phyloP scores from a whole-genome alignment of 2,888 invertebrate species.

The Caenorhabditis parvicauda region DNA sequence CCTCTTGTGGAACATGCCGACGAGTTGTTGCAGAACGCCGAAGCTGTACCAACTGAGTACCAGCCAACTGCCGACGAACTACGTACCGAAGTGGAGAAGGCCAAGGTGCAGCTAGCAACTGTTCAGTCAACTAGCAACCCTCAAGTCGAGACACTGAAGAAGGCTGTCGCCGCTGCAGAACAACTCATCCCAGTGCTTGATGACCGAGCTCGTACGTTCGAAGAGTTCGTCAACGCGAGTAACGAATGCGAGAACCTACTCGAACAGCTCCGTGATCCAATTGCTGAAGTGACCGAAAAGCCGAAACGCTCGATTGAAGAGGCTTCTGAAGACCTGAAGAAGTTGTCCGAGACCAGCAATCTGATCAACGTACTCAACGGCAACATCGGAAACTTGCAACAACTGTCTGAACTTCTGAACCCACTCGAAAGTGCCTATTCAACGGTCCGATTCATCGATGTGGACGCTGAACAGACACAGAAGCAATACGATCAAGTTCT shows the following conservation, averaged over 20 bases:
- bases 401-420: slow-evolving; percentile 34
- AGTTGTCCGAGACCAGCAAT: slow-evolving; percentile 6
- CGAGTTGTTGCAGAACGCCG: slow-evolving; percentile 18
- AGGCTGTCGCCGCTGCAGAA: slow-evolving; percentile 3
- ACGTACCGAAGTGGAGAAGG: slow-evolving; percentile 11
- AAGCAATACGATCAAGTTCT: slow-evolving; percentile 37
- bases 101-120: slow-evolving; percentile 7
- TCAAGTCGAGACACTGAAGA: background rate
- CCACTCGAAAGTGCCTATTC: slow-evolving; percentile 44
- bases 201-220: slow-evolving; percentile 5
- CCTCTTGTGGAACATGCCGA: slow-evolving; percentile 22
- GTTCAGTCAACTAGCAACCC: slow-evolving; percentile 6
- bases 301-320: slow-evolving; percentile 7
- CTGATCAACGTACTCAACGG: slow-evolving; percentile 13
- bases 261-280: slow-evolving; percentile 5
- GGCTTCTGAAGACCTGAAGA: slow-evolving; percentile 13
- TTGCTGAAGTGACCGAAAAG: slow-evolving; percentile 6
- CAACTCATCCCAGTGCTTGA: slow-evolving; percentile 5
- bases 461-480: slow-evolving; percentile 40
- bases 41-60: slow-evolving; percentile 26
- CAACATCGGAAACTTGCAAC: slow-evolving; percentile 23
- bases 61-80: slow-evolving; percentile 19
- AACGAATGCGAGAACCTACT: slow-evolving; percentile 7
- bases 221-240: slow-evolving; percentile 6
- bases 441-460: slow-evolving; percentile 48